A percentile compares a stretch with the other conserved stretches of the same genome.
phyloP scores from a whole-genome alignment of 2,888 invertebrate genomes.

The Phalangium opilio region DNA sequence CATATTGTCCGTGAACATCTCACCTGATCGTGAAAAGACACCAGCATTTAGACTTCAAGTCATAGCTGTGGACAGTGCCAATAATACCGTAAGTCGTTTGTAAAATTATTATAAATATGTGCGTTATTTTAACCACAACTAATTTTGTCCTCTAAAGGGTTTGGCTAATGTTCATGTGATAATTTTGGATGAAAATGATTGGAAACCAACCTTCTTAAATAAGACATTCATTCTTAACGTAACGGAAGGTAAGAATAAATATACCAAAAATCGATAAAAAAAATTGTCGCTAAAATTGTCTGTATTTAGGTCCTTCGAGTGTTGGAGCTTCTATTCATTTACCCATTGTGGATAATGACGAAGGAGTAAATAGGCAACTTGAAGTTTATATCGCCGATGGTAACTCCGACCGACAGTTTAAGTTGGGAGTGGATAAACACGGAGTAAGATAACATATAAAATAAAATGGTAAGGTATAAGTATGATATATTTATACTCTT shows the following conservation, averaged over 20 bases:
- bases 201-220: constrained; percentile 23
- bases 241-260: constrained; percentile 20
- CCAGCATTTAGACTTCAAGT: constrained; percentile 20
- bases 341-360: constrained; percentile 47
- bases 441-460: constrained; percentile 11
- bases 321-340: constrained; percentile 20
- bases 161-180: constrained; percentile 21
- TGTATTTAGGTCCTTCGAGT: constrained; percentile 17
- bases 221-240: constrained; percentile 23
- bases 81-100: constrained; percentile 19
- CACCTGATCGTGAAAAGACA: constrained; percentile 21
- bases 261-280: not conserved
- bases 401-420: constrained; percentile 22
- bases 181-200: constrained; percentile 23
- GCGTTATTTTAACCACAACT: constrained; percentile 1
- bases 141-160: constrained; percentile 18
- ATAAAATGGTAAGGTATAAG: no score
- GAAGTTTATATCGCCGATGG: constrained; percentile 24
- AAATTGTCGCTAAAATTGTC: not conserved
- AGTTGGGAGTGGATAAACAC: constrained; percentile 20
- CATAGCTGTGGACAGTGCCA: constrained; percentile 21
- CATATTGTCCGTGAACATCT: constrained; percentile 18
- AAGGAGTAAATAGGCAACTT: constrained; percentile 24
- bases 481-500: not conserved
- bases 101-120: not conserved